Conservation (phyloP, 2,797 vertebrate species). For the Enteromius fasciolatus region DNA sequence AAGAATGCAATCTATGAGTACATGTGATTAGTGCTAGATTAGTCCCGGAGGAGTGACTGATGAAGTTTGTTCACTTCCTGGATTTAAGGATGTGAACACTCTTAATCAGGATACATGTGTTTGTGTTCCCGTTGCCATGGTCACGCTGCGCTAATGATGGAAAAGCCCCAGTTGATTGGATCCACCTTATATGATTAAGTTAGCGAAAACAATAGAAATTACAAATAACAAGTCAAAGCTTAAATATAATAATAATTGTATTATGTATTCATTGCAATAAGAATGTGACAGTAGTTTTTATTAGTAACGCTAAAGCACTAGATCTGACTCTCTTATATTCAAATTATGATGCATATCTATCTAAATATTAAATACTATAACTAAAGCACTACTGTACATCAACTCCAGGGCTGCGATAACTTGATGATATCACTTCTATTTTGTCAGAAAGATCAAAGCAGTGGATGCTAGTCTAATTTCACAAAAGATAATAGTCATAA, state of each 20-base stretch:
- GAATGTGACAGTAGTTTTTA: background rate
- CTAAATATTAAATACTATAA: background rate
- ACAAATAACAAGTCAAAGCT: background rate
- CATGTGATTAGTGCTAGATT: constrained; percentile 9
- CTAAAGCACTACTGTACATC: background rate
- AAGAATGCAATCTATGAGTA: background rate
- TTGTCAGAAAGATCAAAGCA: background rate
- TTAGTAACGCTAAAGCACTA: background rate
- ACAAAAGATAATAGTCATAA: background rate
- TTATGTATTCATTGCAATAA: background rate
- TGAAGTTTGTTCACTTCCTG: constrained; percentile 32
- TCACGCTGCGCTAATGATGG: background rate
- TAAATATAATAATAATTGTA: background rate
- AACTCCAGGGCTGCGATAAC: background rate
- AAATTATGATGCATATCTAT: background rate
- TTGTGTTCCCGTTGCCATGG: background rate
- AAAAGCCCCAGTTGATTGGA: constrained; percentile 13
- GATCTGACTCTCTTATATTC: too few species aligned
- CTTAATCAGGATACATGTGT: constrained; percentile 13
- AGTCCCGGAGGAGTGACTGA: background rate
- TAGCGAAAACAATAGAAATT: background rate
- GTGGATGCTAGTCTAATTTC: background rate
- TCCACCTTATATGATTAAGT: background rate
- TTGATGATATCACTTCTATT: background rate
- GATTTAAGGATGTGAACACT: constrained; percentile 32